Conservation (phyloP, 2,888 invertebrate species). For the Catocala fraxini region DNA sequence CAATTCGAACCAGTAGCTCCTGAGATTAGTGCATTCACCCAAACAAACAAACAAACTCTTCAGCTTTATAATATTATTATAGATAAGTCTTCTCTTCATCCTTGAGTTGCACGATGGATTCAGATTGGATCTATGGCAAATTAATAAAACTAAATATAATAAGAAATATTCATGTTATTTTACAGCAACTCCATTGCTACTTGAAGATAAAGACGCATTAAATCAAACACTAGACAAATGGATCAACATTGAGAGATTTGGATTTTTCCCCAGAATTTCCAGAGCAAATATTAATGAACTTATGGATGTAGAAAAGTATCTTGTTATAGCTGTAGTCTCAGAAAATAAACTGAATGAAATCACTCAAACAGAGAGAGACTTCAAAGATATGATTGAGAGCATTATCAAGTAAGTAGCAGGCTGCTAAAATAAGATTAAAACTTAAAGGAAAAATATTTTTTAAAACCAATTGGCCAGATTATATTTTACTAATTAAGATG, state of each 20-base stretch:
- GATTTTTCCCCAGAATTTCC: constrained; percentile 95
- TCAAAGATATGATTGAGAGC: constrained; percentile 94
- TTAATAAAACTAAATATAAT: not conserved
- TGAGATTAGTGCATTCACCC: too few relatives aligned
- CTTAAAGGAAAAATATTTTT: too few relatives aligned
- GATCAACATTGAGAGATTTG: constrained; percentile 96
- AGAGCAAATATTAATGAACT: constrained; percentile 94
- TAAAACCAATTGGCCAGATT: too few relatives aligned
- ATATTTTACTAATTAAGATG: too few relatives aligned
- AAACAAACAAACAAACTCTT: too few relatives aligned
- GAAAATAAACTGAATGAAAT: constrained; percentile 95
- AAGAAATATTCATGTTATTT: constrained; percentile 21
- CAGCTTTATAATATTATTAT: too few relatives aligned
- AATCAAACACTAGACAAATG: constrained; percentile 94
- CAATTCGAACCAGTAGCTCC: too few relatives aligned
- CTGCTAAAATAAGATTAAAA: too few relatives aligned
- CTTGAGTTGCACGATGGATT: too few relatives aligned
- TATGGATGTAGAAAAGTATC: constrained; percentile 93
- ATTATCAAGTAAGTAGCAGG: constrained; percentile 88
- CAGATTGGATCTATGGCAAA: not conserved
- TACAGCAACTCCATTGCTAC: constrained; percentile 62
- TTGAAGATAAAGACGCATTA: constrained; percentile 69
- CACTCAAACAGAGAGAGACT: constrained; percentile 93
- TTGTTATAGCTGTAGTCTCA: constrained; percentile 95
- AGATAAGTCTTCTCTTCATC: too few relatives aligned